A percentile compares a stretch with the other conserved stretches of the same genome.
Evolutionary conservation across 2,113 vertebrate species (phyloP).

Genomic region (Crotalus horridus): DNA sequence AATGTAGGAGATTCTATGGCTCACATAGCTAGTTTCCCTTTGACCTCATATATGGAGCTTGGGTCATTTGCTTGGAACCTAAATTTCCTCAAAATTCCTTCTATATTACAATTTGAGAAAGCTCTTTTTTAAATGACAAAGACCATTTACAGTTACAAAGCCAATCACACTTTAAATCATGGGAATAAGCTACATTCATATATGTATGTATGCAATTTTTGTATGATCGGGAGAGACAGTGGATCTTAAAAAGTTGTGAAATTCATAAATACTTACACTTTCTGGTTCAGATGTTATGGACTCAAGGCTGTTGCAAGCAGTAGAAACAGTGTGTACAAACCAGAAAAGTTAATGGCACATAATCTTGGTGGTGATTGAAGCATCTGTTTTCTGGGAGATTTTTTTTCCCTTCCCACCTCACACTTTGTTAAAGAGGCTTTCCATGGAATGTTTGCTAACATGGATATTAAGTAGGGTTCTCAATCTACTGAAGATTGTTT

Average conservation of each 20-base stretch:
- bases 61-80: not conserved
- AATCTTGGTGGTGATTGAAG: not conserved
- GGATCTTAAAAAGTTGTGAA: not conserved
- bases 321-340: not conserved
- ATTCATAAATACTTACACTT: not conserved
- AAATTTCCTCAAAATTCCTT: not conserved
- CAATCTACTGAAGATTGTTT: not conserved
- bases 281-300: not conserved
- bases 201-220: not conserved
- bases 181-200: not conserved
- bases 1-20: not conserved
- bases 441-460: slow-evolving; percentile 6
- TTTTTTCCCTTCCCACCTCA: not conserved
- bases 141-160: not conserved
- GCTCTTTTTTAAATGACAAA: not conserved
- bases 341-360: not conserved
- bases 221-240: not conserved
- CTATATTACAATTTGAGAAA: not conserved
- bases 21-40: not conserved
- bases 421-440: not conserved
- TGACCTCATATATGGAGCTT: not conserved
- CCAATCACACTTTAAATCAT: not conserved
- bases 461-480: slow-evolving; percentile 4
- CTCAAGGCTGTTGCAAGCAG: not conserved
- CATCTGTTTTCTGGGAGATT: not conserved